Percentiles rank a stretch among this genome's conserved stretches.
Conservation (phyloP, 2,113 vertebrate genomes). For the Xiphias gladius region DNA sequence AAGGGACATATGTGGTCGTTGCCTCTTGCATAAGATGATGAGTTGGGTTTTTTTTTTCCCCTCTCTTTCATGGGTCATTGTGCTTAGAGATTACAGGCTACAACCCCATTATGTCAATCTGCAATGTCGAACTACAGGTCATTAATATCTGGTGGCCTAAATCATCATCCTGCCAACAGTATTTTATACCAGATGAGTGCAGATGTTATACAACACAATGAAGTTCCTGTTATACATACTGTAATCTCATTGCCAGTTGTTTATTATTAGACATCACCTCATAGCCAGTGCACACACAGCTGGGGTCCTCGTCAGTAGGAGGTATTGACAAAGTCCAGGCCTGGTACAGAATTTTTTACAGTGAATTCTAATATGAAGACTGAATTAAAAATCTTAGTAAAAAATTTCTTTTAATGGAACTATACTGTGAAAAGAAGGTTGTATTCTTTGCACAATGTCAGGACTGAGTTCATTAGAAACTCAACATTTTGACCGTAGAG, state of each 20-base stretch:
- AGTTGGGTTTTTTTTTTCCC: constrained; percentile 19
- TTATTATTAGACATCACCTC: constrained; percentile 58
- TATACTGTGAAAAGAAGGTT: not conserved
- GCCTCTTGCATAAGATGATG: constrained; percentile 61
- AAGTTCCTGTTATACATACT: constrained; percentile 56
- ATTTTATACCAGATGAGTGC: constrained; percentile 44
- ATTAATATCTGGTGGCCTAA: constrained; percentile 39
- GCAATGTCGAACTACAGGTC: constrained; percentile 25
- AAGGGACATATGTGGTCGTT: constrained; percentile 38
- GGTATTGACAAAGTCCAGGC: constrained; percentile 4
- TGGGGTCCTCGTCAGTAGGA: constrained; percentile 31
- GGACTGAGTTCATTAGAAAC: not conserved
- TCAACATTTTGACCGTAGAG: not conserved
- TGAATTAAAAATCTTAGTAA: not conserved
- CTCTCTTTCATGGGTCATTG: constrained; percentile 53
- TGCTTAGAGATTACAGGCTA: constrained; percentile 49
- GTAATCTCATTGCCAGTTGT: constrained; percentile 35
- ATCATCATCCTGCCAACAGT: constrained; percentile 28
- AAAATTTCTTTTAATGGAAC: not conserved
- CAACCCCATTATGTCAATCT: constrained; percentile 59
- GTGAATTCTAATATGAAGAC: not conserved
- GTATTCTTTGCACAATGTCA: not conserved
- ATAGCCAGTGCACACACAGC: constrained; percentile 32
- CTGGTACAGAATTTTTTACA: too few relatives aligned
- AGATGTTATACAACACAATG: constrained; percentile 63